Evolutionary conservation across 2,797 vertebrate species (phyloP).

Genomic region (Tokudaia muenninki): DNA sequence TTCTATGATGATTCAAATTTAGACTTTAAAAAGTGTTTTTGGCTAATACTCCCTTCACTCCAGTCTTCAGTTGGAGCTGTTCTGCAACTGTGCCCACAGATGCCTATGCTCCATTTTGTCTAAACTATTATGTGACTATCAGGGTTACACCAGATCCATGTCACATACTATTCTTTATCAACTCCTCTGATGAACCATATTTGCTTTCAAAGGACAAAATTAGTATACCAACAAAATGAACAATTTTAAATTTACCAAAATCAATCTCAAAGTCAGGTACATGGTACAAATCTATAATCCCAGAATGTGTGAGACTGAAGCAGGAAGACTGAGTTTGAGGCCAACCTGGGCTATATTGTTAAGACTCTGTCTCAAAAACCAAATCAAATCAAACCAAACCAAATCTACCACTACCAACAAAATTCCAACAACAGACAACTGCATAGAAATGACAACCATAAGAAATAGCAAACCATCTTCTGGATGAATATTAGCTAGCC

Average conservation of each 20-base stretch:
- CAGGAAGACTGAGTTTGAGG: neutral
- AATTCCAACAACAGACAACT: neutral
- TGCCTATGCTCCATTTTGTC: neutral
- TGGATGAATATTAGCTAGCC: constrained; percentile 2
- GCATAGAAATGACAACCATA: constrained; percentile 7
- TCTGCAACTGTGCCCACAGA: neutral
- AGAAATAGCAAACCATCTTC: constrained; percentile 43
- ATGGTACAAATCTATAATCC: neutral
- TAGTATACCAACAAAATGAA: neutral
- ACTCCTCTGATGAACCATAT: neutral
- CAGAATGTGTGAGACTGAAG: neutral
- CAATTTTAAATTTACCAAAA: constrained; percentile 11
- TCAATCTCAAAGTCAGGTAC: neutral
- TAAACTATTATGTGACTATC: neutral
- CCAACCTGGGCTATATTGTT: neutral
- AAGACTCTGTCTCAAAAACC: neutral
- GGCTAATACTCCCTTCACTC: constrained; percentile 3
- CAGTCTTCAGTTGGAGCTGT: neutral
- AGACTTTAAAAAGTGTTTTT: constrained; percentile 28
- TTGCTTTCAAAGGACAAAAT: constrained; percentile 32
- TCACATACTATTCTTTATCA: neutral
- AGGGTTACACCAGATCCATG: neutral
- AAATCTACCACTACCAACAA: neutral
- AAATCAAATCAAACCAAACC: neutral
- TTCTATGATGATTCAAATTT: neutral